A percentile compares a stretch with the other conserved stretches of the same genome.
phyloP scores from a whole-genome alignment of 2,113 vertebrate species.

The Camarhynchus parvulus region DNA sequence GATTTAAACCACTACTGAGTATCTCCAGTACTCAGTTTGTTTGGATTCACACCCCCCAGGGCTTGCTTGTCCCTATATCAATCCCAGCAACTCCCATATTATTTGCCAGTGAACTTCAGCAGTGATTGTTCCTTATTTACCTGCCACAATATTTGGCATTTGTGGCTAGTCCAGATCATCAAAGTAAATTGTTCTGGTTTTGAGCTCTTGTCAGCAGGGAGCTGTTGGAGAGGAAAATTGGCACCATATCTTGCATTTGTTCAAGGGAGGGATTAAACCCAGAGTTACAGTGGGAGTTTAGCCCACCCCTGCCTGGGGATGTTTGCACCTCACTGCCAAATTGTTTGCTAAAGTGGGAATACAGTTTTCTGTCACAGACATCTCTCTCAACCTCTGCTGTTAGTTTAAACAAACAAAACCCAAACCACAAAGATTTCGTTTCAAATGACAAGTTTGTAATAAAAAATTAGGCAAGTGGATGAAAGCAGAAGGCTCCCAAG shows the following conservation, averaged over 20 bases:
- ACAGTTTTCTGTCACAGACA: not conserved
- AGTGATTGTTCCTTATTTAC: not conserved
- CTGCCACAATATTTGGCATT: not conserved
- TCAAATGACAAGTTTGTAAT: not conserved
- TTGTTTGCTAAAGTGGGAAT: not conserved
- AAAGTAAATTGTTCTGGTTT: not conserved
- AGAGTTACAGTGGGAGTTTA: not conserved
- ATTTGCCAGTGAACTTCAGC: not conserved
- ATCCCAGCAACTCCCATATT: not conserved
- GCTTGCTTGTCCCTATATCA: not conserved
- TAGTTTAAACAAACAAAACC: not conserved
- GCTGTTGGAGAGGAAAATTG: not conserved
- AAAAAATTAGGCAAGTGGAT: not conserved
- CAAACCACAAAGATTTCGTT: not conserved
- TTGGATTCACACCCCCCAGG: not conserved
- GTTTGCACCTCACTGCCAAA: not conserved
- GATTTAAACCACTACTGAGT: not conserved
- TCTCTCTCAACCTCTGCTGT: not conserved
- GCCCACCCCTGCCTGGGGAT: not conserved
- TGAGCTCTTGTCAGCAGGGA: not conserved
- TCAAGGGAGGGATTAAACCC: not conserved
- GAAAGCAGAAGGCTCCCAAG: not conserved
- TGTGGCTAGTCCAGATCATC: not conserved
- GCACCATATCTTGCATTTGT: not conserved
- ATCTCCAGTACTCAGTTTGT: not conserved